Conservation (phyloP, 1,140 invertebrate genomes). For the Anastrepha ludens region DNA sequence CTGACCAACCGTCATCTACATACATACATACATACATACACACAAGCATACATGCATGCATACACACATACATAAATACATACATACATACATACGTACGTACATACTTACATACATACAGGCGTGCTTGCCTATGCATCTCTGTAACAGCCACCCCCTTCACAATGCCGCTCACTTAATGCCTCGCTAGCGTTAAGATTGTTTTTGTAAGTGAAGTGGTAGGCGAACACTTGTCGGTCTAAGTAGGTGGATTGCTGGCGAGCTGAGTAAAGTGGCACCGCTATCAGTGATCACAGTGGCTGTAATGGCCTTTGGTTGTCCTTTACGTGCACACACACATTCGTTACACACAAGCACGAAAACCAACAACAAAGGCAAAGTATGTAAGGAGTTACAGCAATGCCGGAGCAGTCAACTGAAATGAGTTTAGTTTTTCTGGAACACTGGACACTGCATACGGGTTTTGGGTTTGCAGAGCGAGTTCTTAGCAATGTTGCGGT, state of each 20-base stretch:
- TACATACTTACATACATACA: too few species aligned
- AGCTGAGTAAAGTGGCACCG: not conserved
- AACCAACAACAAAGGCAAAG: not conserved
- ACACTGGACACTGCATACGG: not conserved
- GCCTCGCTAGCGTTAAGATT: not conserved
- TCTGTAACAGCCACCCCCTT: too few species aligned
- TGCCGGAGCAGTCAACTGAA: slow-evolving; percentile 14
- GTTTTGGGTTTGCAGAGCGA: not conserved
- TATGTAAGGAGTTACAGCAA: not conserved
- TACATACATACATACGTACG: too few species aligned
- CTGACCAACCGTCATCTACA: not conserved
- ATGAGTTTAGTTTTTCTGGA: slow-evolving; percentile 36
- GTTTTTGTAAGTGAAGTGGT: slow-evolving; percentile 13
- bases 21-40: not conserved
- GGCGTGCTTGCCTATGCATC: too few species aligned
- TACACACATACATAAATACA: not conserved
- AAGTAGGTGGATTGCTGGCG: not conserved
- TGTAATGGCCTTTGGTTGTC: not conserved
- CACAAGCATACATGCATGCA: too few species aligned
- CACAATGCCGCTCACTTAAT: too few species aligned
- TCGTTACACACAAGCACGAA: not conserved
- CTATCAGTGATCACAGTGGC: not conserved
- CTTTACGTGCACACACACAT: not conserved
- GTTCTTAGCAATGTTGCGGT: slow-evolving; percentile 17
- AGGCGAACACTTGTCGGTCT: not conserved